These are phyloP conservation scores for Cyanocitta stelleri DNA, from an alignment of 2,113 vertebrate species.

Conservation along the genomic window DNA sequence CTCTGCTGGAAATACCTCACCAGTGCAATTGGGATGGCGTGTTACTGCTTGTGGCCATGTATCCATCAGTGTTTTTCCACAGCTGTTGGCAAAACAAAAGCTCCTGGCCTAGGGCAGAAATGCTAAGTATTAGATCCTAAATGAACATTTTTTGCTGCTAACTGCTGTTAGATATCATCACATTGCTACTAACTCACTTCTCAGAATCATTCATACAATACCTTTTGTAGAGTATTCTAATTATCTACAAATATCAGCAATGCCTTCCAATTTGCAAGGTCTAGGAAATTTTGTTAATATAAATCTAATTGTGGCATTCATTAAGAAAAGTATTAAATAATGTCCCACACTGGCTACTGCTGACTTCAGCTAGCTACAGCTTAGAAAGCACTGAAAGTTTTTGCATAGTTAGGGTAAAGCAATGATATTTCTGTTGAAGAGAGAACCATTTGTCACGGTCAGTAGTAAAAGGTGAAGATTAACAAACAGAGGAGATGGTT, in stretches of 20 bases:
- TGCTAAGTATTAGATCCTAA: background rate
- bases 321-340: background rate
- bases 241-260: background rate
- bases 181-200: background rate
- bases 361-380: background rate
- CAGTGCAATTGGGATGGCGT: background rate
- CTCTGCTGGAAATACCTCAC: background rate
- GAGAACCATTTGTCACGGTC: background rate
- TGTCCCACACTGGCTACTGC: background rate
- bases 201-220: background rate
- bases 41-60: background rate
- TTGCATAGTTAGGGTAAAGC: background rate
- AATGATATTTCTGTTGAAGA: background rate
- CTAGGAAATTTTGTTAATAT: background rate
- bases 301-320: background rate
- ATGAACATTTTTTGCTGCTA: background rate
- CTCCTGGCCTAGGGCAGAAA: background rate
- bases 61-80: background rate
- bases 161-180: background rate
- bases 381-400: background rate
- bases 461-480: background rate
- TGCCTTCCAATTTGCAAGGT: background rate
- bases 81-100: background rate
- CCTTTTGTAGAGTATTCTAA: background rate
- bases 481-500: background rate